Percentiles rank a stretch among this genome's conserved stretches.
Evolutionary conservation across 2,113 vertebrate genomes (phyloP).

Genomic region (Thunnus maccoyii): DNA sequence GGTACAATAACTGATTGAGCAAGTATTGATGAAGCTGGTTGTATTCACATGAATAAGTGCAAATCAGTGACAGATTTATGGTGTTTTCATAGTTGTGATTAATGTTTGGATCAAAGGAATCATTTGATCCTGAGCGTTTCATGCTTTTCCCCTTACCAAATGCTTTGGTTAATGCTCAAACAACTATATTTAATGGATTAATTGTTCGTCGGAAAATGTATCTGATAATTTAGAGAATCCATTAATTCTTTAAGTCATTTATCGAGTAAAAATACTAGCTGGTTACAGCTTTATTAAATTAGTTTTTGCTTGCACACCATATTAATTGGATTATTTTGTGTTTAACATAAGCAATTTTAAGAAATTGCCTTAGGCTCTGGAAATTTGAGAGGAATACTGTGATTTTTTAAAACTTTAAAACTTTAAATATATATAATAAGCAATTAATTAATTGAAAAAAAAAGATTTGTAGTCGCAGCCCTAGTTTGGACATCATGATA

Average conservation of each 20-base stretch:
- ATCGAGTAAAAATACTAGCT: not conserved
- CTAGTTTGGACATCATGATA: not conserved
- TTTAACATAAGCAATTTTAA: not conserved
- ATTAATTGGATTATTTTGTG: not conserved
- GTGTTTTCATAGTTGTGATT: slow-evolving; percentile 5
- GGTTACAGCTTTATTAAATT: not conserved
- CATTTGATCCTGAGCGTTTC: not conserved
- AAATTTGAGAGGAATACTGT: too few species aligned
- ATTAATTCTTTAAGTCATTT: not conserved
- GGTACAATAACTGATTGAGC: not conserved
- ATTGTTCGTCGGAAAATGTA: not conserved
- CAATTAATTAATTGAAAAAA: not conserved
- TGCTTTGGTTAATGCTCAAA: not conserved
- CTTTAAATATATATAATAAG: too few species aligned
- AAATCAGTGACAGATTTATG: not conserved
- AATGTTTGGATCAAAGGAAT: slow-evolving; percentile 11
- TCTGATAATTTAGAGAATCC: not conserved
- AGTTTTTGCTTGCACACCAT: not conserved
- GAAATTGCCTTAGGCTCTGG: not conserved
- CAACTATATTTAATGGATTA: not conserved
- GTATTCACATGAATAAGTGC: not conserved
- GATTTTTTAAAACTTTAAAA: too few species aligned
- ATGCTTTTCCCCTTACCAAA: not conserved
- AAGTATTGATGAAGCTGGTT: not conserved
- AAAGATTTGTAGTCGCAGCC: not conserved